A percentile compares a stretch with the other conserved stretches of the same genome.
Evolutionary conservation across 2,888 invertebrate genomes (phyloP).

Genomic region (Limnephilus rhombicus): DNA sequence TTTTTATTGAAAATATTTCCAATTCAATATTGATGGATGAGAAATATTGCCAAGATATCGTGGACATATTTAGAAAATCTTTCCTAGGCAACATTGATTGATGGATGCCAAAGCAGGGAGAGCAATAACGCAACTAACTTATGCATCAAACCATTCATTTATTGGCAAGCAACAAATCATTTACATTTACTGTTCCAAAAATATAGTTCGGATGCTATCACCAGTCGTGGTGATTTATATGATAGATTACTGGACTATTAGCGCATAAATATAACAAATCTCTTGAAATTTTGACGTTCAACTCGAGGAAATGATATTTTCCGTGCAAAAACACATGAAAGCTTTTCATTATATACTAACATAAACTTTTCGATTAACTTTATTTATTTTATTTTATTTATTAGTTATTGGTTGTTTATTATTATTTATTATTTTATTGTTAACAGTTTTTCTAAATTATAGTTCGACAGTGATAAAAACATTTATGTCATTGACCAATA

Average conservation of each 20-base stretch:
- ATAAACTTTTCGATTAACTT: background rate
- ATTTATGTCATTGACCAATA: too few relatives aligned
- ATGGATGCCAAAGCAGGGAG: background rate
- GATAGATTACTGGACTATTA: background rate
- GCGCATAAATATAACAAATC: background rate
- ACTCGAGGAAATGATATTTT: background rate
- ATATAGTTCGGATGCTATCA: background rate
- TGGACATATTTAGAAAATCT: background rate
- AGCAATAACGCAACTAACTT: background rate
- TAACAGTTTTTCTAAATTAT: too few relatives aligned
- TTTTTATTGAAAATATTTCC: too few relatives aligned
- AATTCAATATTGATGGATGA: too few relatives aligned
- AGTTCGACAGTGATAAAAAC: too few relatives aligned
- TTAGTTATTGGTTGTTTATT: too few relatives aligned
- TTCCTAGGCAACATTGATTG: background rate
- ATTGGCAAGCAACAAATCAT: background rate
- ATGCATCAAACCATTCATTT: background rate
- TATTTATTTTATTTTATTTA: too few relatives aligned
- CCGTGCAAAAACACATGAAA: background rate
- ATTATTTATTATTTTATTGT: too few relatives aligned
- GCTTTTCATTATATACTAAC: background rate
- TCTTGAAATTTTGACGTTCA: background rate
- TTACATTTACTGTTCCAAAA: background rate
- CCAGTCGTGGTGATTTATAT: background rate
- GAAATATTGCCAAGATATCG: too few relatives aligned